phyloP scores from a whole-genome alignment of 1,140 invertebrate genomes.

The Thaumatotibia leucotreta region DNA sequence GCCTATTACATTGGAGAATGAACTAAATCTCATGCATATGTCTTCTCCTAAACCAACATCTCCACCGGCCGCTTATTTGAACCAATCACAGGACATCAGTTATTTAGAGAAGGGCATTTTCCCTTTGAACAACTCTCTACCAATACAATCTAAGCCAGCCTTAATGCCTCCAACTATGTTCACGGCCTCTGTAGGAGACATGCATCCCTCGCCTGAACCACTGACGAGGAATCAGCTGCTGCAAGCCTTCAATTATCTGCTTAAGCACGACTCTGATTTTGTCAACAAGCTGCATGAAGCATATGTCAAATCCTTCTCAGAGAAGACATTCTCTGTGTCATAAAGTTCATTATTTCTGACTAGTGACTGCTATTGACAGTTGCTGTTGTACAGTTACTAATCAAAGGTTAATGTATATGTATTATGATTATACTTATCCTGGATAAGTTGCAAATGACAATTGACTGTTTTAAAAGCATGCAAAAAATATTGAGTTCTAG shows the following conservation, averaged over 20 bases:
- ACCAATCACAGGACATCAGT: constrained; percentile 59
- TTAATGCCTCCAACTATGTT: constrained; percentile 92
- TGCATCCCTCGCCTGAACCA: constrained; percentile 79
- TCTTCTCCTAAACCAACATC: constrained; percentile 70
- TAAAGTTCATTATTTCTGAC: constrained; percentile 45
- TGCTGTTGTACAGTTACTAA: constrained; percentile 63
- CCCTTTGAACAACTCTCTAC: constrained; percentile 68
- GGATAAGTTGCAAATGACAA: background rate
- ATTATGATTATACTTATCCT: background rate
- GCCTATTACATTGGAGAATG: constrained; percentile 70
- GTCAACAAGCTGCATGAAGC: constrained; percentile 92
- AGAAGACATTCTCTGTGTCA: constrained; percentile 80
- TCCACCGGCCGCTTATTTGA: constrained; percentile 72
- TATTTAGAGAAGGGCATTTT: constrained; percentile 57
- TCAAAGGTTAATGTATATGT: constrained; percentile 27
- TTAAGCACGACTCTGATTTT: constrained; percentile 92
- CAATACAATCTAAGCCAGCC: constrained; percentile 80
- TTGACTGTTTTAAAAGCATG: background rate
- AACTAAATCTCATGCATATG: constrained; percentile 75
- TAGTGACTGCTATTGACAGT: constrained; percentile 35
- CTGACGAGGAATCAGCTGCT: constrained; percentile 91
- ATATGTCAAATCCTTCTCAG: constrained; percentile 90
- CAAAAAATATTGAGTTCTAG: background rate
- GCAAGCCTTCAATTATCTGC: constrained; percentile 90
- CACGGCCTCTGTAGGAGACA: constrained; percentile 61